Evolutionary conservation across 1,140 invertebrate species (phyloP).

Genomic region (Diachasma alloeum): DNA sequence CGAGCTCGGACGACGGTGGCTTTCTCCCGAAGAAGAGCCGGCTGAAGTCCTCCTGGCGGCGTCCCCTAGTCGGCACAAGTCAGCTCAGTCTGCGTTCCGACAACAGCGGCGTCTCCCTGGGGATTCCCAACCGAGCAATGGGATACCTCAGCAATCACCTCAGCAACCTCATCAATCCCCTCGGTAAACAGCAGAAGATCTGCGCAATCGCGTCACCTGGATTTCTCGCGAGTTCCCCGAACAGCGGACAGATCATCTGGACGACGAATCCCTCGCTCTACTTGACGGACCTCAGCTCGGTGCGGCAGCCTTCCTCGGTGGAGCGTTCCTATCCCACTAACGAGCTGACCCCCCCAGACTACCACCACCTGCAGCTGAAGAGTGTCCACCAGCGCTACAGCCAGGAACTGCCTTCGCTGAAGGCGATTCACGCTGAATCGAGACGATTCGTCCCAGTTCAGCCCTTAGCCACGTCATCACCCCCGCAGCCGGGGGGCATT

Average conservation of each 20-base stretch:
- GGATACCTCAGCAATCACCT: slow-evolving; percentile 40
- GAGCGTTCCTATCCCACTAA: slow-evolving; percentile 79
- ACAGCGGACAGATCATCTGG: slow-evolving; percentile 65
- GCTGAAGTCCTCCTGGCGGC: slow-evolving; percentile 73
- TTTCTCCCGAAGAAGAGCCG: slow-evolving; percentile 70
- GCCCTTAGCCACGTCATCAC: slow-evolving; percentile 64
- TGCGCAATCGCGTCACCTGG: slow-evolving; percentile 64
- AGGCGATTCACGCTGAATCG: slow-evolving; percentile 78
- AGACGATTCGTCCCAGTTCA: slow-evolving; percentile 70
- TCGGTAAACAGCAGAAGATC: slow-evolving; percentile 47
- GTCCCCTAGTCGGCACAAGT: slow-evolving; percentile 72
- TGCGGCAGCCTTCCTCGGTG: slow-evolving; percentile 78
- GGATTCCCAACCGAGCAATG: slow-evolving; percentile 50
- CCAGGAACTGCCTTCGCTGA: slow-evolving; percentile 76
- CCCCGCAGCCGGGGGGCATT: slow-evolving; percentile 54
- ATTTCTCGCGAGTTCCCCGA: slow-evolving; percentile 66
- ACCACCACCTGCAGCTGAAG: slow-evolving; percentile 64
- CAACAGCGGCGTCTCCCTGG: slow-evolving; percentile 69
- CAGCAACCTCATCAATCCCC: slow-evolving; percentile 43
- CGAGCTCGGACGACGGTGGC: slow-evolving; percentile 84
- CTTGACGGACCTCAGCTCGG: slow-evolving; percentile 86
- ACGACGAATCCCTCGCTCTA: slow-evolving; percentile 68
- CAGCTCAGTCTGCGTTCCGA: slow-evolving; percentile 75
- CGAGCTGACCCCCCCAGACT: slow-evolving; percentile 68
- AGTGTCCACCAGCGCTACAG: slow-evolving; percentile 75